Evolutionary conservation across 23 tunicate genomes (phyloP).

Genomic region (Halocynthia roretzi): DNA sequence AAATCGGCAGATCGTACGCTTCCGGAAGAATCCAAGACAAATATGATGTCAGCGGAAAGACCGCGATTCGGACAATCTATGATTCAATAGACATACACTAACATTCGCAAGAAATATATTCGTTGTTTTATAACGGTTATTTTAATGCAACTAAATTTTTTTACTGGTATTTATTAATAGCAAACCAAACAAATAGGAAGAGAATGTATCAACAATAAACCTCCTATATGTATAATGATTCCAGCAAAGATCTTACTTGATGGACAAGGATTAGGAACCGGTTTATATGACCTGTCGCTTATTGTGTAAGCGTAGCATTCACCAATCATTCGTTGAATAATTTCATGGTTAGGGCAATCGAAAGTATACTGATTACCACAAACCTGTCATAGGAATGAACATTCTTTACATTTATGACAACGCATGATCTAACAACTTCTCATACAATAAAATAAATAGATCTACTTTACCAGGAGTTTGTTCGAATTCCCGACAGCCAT

Average conservation of each 20-base stretch:
- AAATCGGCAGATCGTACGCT: background rate
- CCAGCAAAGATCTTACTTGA: background rate
- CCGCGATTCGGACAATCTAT: constrained; percentile 16
- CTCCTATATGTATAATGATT: too few species aligned
- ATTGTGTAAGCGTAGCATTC: constrained; percentile 8
- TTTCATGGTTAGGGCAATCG: constrained; percentile 2
- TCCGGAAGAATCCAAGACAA: constrained; percentile 19
- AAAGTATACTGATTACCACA: constrained; percentile 10
- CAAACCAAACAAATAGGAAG: too few species aligned
- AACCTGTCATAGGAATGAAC: background rate
- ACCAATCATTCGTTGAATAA: constrained; percentile 14
- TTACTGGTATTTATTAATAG: too few species aligned
- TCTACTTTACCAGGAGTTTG: too few species aligned
- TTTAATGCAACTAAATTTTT: too few species aligned
- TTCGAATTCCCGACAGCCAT: too few species aligned
- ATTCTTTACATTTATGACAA: too few species aligned
- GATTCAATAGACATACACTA: background rate
- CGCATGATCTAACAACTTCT: too few species aligned
- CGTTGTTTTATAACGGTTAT: too few species aligned
- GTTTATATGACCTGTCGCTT: background rate
- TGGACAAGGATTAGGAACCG: constrained; percentile 3
- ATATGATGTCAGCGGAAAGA: constrained; percentile 11
- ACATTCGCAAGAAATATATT: too few species aligned
- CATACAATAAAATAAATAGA: too few species aligned
- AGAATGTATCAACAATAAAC: too few species aligned